Evolutionary conservation across 2,113 vertebrate species (phyloP), one percentile per base, ranked within the genome.

Genomic region (Melanerpes aurifrons): DNA sequence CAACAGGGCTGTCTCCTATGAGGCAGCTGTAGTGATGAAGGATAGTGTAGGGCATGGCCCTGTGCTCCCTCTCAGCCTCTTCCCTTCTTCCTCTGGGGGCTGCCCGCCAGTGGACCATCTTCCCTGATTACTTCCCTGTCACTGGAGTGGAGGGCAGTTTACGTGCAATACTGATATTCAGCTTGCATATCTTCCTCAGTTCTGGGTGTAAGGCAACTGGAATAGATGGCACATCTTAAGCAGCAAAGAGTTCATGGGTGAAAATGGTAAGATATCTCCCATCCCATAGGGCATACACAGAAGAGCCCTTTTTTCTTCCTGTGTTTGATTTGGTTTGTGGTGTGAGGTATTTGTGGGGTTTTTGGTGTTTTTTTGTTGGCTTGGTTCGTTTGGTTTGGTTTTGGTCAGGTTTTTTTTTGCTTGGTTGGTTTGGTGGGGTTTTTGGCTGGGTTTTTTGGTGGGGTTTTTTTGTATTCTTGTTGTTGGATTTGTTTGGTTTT

Each of bases 1-100:
- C 97, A 98, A 98, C 82, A 97, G 96, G 92, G 93, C 92, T 96
- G 89, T 97, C 96, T 97, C 87, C 70, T 91, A 35, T 48, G 50
- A 88, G 56, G 78, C 11, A 9, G 82, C 79, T 80, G 10, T 31
- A 57, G 50, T 16, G 16, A 73, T 95, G 95, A 97, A 15, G 20
- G 90, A 84, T 96, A 75, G 53, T 16, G 35, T 57, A 45, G 71
- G 50, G 43, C 82, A 76, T 8, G 37, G 45, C 14, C 8, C 62
- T 8, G 4, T 79, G 40, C 19, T 53, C 48, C 62, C 31, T 71
- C 40, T 9, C 58, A 54, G 48, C 48, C 35, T 90, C 28, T 56
- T 73, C 12, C 25, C 58, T 43, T 62, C 40, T 63, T 19, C 54
- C n/a, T 75, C 12, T 2, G 45, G 26, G 57, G 26, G 1, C 31